These are phyloP conservation scores for Brachyopa scutellaris DNA, from an alignment of 2,888 invertebrate genomes.

Conservation along the genomic window DNA sequence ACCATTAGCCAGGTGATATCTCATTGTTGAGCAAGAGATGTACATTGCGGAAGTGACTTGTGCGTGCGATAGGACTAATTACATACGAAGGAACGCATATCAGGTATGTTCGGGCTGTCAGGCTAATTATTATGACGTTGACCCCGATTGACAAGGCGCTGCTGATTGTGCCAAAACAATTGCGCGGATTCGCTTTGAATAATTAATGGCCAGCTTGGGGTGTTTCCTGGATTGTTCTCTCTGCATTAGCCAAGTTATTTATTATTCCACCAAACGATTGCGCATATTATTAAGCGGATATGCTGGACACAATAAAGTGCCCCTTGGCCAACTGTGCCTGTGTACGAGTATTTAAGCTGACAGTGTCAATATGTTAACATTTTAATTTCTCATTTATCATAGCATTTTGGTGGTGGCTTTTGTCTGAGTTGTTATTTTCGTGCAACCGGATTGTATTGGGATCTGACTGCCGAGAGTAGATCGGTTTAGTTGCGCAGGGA, in stretches of 20 bases:
- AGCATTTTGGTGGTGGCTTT: neutral
- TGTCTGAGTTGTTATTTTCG: neutral
- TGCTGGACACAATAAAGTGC: constrained; percentile 55
- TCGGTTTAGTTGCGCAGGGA: neutral
- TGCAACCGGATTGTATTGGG: constrained; percentile 5
- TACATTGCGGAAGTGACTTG: constrained; percentile 57
- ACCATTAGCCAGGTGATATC: constrained; percentile 23
- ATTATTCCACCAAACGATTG: constrained; percentile 49
- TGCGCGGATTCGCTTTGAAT: constrained; percentile 53
- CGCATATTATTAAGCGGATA: constrained; percentile 36
- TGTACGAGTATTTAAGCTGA: constrained; percentile 43
- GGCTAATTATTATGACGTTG: constrained; percentile 62
- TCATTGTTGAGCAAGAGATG: constrained; percentile 38
- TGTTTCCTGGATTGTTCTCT: constrained; percentile 54
- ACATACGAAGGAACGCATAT: constrained; percentile 41
- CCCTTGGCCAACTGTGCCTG: too few species aligned
- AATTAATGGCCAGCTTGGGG: constrained; percentile 50
- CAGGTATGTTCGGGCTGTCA: constrained; percentile 10
- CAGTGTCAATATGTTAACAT: constrained; percentile 26
- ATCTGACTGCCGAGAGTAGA: neutral
- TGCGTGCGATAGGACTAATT: constrained; percentile 68
- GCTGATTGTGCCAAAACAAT: constrained; percentile 61
- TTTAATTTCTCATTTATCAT: constrained; percentile 45
- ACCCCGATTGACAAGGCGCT: constrained; percentile 54
- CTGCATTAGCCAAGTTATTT: constrained; percentile 44